These are phyloP conservation scores for Polia nebulosa DNA, from an alignment of 2,888 invertebrate genomes.

Conservation along the genomic window DNA sequence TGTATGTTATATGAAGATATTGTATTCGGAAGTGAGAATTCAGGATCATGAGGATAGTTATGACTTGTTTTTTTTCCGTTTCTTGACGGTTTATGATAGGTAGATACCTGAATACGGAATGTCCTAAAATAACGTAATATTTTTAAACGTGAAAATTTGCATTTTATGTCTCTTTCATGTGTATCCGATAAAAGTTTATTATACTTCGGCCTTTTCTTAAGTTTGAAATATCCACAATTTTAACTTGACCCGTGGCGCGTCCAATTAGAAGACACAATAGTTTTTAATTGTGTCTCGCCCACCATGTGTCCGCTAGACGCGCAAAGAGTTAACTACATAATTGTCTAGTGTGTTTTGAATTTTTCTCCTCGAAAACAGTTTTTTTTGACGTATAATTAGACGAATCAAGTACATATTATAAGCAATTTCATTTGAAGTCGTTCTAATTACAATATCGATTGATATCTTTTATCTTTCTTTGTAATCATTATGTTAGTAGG, in stretches of 20 bases:
- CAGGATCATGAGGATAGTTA: background rate
- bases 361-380: too few relatives aligned
- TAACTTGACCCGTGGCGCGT: too few relatives aligned
- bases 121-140: background rate
- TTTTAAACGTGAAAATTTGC: background rate
- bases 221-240: too few relatives aligned
- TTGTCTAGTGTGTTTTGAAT: too few relatives aligned
- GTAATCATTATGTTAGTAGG: conserved; percentile 4
- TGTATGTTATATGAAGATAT: conserved; percentile 10
- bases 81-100: background rate
- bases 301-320: too few relatives aligned
- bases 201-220: too few relatives aligned
- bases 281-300: too few relatives aligned
- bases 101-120: background rate
- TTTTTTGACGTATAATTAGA: background rate
- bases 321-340: too few relatives aligned
- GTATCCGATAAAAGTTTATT: too few relatives aligned
- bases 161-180: background rate
- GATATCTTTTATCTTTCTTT: conserved; percentile 17
- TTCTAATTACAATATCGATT: conserved; percentile 2
- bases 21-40: conserved; percentile 12
- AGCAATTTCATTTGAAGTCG: background rate
- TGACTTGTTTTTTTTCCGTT: background rate
- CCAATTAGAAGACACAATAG: too few relatives aligned
- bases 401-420: background rate